phyloP scores from a whole-genome alignment of 2,888 invertebrate species.

The Orchestes rusci region DNA sequence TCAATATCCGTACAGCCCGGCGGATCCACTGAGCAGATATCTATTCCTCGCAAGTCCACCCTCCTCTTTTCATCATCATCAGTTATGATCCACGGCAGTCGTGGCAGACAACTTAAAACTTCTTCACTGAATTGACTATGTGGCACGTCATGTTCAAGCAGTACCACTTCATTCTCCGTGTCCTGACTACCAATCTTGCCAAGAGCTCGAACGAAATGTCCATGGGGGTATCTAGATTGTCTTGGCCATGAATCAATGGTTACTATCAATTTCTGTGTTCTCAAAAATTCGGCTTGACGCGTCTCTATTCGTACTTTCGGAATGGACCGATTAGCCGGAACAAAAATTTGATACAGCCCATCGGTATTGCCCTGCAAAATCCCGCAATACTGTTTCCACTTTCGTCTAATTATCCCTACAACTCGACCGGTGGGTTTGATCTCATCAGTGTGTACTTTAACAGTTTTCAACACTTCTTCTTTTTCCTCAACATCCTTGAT shows the following conservation, averaged over 20 bases:
- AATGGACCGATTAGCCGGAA: conserved; percentile 89
- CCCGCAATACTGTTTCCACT: conserved; percentile 98
- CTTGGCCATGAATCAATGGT: conserved; percentile 96
- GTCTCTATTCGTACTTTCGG: conserved; percentile 96
- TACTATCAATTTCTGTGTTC: conserved; percentile 84
- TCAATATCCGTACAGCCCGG: conserved; percentile 99
- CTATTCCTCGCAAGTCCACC: conserved; percentile 77
- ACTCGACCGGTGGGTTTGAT: conserved; percentile 64
- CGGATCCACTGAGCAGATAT: conserved; percentile 94
- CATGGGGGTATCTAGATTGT: conserved; percentile 85
- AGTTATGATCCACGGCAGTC: conserved; percentile 82
- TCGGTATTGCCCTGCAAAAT: conserved; percentile 75
- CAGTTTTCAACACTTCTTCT: conserved; percentile 38
- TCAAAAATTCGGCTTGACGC: conserved; percentile 74
- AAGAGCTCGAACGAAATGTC: conserved; percentile 90
- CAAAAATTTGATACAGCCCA: conserved; percentile 75
- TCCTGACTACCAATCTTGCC: conserved; percentile 90
- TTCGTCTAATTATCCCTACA: conserved; percentile 92
- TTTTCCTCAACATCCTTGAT: conserved; percentile 62
- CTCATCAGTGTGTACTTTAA: conserved; percentile 27
- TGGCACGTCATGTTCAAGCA: conserved; percentile 95
- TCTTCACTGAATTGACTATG: conserved; percentile 92
- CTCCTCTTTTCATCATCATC: conserved; percentile 50
- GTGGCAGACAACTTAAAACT: conserved; percentile 86
- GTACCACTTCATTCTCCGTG: conserved; percentile 93